Evolutionary conservation across 2,888 invertebrate genomes (phyloP), one percentile per base, ranked within the genome.

Genomic region (Heliconius sara): DNA sequence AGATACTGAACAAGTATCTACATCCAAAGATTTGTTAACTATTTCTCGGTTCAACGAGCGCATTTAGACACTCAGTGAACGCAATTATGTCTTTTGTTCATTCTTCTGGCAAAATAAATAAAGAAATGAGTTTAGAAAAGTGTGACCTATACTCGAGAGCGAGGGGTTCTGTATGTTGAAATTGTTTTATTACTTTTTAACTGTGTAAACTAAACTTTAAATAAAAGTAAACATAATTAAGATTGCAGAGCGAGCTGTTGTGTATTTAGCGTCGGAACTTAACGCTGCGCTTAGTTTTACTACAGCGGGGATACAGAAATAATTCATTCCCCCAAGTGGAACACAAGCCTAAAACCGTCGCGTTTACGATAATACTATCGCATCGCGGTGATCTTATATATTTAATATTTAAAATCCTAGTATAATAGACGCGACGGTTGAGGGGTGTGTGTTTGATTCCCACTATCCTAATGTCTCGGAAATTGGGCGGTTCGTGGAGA

Each of bases 11-110:
- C 30, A 72, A 34, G 39, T 77, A 7, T 6, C 22, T 52, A 47
- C n/a, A 52, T 78, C 47, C 27, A 66, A 52, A 27, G 52, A 66
- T 73, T 73, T 57, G 76, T 39, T 43, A 70, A n/a, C 43, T 16
- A 34, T 70, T 70, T 70, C 30, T 71, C 79, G 79, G 65, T 63
- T 76, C 63, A 76, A n/a, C 39, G 76, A 47, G n/a, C 60, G 7
- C 30, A 34, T 79, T 79, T 71, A 71, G 76, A 52, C 71, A 79
- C 34, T 70, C 47, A 43, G 16, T 22, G 47, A 47, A 52, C n/a
- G 39, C 52, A 73, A 60, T 73, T 57, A 73, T 57, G 13, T 57
- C 57, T 60, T 30, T 57, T 73, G 30, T 68, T 68, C 68, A 68
- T 25, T 70, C 25, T 47, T 47, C 25, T 70, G 43, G 70, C 13